Evolutionary conservation across 2,797 vertebrate genomes (phyloP), one percentile per base, ranked within the genome.

Genomic region (Muraenolepis orangiensis): DNA sequence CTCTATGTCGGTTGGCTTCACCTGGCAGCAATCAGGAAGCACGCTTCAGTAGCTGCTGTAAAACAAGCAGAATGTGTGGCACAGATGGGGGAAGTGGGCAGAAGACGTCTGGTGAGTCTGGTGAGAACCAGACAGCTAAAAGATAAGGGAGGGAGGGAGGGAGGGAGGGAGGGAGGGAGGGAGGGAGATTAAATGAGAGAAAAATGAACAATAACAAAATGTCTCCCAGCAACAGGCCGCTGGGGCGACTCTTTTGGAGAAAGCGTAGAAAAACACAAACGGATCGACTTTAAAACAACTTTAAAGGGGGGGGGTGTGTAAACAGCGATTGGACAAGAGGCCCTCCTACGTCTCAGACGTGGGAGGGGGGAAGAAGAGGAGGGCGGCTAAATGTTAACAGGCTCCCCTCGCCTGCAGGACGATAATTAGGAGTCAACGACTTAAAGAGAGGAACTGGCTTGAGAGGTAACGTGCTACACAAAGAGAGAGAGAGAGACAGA

Each of bases 11-110:
- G 61, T 72, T 75, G 36, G 68, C 81, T 78, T 86, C 89, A 91
- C 89, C 90, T 87, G 87, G 87, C 81, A 84, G 78, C 76, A 82
- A 88, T 90, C 86, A 90, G 81, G 86, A 87, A 72, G 79, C 82
- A 82, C 70, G 82, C 75, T 77, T 78, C 76, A 80, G 77, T 72
- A 77, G 84, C 77, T 82, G 80, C 71, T 51, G 78, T 23, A 74
- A 83, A 88, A 88, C 80, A 85, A 85, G 82, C 82, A 69, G 77
- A 87, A 88, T 82, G 83, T 77, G 78, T 78, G 74, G 80, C 84
- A 82, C 90, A 88, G 89, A 90, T 87, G 87, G 87, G 84, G 83
- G 84, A 78, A 74, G 84, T 82, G 81, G 87, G 85, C 46, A 83
- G 81, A 85, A 77, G 80, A 86, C 61, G 31, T 30, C 20, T 77